Conservation (phyloP, 2,888 invertebrate species). For the Sinopyrophorus schimmeli region DNA sequence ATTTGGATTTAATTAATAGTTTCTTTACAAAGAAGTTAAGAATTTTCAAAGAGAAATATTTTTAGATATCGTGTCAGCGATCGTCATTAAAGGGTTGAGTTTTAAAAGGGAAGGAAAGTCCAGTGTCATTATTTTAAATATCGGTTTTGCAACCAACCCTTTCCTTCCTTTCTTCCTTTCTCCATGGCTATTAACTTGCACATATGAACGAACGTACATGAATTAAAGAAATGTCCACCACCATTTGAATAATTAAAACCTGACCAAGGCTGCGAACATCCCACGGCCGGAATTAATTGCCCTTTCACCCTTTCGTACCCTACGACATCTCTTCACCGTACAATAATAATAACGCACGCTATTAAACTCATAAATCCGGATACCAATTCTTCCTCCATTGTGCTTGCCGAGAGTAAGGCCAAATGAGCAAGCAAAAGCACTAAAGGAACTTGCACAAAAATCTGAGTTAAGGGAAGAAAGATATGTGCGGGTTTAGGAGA, state of each 20-base stretch:
- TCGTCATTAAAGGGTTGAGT: slow-evolving; percentile 27
- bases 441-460: neutral
- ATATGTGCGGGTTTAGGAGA: slow-evolving; percentile 10
- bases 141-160: slow-evolving; percentile 31
- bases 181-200: slow-evolving; percentile 34
- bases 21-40: slow-evolving; percentile 2
- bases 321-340: slow-evolving; percentile 14
- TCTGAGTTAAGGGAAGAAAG: slow-evolving; percentile 5
- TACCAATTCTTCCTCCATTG: slow-evolving; percentile 7
- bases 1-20: slow-evolving; percentile 4
- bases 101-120: slow-evolving; percentile 19
- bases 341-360: slow-evolving; percentile 15
- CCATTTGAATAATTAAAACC: slow-evolving; percentile 47
- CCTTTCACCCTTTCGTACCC: slow-evolving; percentile 21
- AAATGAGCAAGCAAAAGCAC: slow-evolving; percentile 8
- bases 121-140: slow-evolving; percentile 29
- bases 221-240: slow-evolving; percentile 45
- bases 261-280: slow-evolving; percentile 38
- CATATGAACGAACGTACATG: slow-evolving; percentile 40
- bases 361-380: slow-evolving; percentile 2
- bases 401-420: too few relatives aligned
- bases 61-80: slow-evolving; percentile 15
- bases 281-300: slow-evolving; percentile 35
- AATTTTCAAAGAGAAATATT: slow-evolving; percentile 9
- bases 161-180: too few relatives aligned